These are phyloP conservation scores for Onychomys torridus DNA, from an alignment of 2,797 vertebrate species.

Conservation along the genomic window DNA sequence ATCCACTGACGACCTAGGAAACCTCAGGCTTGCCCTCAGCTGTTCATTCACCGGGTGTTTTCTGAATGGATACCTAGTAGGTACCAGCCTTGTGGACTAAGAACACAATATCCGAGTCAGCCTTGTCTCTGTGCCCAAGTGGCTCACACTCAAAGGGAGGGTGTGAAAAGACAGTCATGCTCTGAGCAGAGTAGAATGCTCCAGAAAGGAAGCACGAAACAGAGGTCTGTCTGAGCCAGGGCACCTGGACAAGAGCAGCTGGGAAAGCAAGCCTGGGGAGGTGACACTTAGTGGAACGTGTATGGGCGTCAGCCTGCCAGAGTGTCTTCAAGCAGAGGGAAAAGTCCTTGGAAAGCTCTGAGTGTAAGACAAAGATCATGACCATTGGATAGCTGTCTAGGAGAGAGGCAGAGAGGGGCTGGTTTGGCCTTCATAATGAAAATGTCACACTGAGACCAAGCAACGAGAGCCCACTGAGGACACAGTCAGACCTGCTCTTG, in stretches of 20 bases:
- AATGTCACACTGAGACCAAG: neutral
- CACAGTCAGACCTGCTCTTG: too few relatives aligned
- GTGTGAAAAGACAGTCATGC: too few relatives aligned
- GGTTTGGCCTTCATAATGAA: neutral
- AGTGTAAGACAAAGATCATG: neutral
- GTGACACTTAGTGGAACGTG: too few relatives aligned
- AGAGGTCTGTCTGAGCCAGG: neutral
- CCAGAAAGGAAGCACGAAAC: neutral
- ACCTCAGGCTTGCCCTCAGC: neutral
- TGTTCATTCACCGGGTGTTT: neutral
- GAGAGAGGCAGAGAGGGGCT: neutral
- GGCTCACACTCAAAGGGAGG: too few relatives aligned
- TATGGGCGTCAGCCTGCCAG: neutral
- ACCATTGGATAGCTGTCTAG: neutral
- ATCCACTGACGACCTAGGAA: neutral
- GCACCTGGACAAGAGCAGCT: neutral
- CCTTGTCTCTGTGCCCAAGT: neutral
- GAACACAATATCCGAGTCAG: neutral
- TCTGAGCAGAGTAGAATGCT: neutral
- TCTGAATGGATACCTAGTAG: neutral
- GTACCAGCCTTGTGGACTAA: neutral
- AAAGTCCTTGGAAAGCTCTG: neutral
- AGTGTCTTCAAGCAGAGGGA: neutral
- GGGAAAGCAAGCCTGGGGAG: neutral
- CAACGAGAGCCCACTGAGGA: neutral